Evolutionary conservation across 2,888 invertebrate species (phyloP), one percentile per base, ranked within the genome.

Genomic region (Phorcus lineatus): DNA sequence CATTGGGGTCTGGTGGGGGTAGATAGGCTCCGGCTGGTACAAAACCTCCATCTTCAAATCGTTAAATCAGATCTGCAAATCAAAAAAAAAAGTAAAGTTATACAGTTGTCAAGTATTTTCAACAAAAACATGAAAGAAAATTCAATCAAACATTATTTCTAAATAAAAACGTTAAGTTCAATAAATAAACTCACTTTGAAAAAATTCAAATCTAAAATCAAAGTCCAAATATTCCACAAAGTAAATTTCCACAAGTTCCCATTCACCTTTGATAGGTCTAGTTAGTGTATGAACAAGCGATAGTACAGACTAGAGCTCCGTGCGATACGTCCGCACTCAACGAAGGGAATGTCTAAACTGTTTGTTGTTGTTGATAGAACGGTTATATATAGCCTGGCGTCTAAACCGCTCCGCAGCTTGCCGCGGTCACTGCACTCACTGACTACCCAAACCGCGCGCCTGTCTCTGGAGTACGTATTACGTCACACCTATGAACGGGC

Each of bases 31-130:
- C 22, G 81, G 79, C 13, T 83, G 80, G 54, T 84, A 82, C 47
- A 85, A 36, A 75, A 85, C 84, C 82, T 85, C 85, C 85, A 85
- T 85, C 40, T 47, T 52, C 36, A 74, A 57, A 24, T 57, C 47
- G 47, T 47, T 36, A 22, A 16, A 24, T 47, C 19, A 57, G 75
- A 74, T 66, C 81, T 74, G 52, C 40, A 70, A 74, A 74, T 54
- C 52, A 70, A 31, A 16, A 47, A 77, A 24, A n/a, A 47, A 62
- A 62, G 31, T 47, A 22, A 36, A 11, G 47, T 47, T 9, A 1
- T 22, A 52, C 19, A 40, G 47, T 47, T 47, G 11, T 74, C 7
- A 9, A 47, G 17, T 36, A 47, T 6, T 47, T 47, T 6, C 47
- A 47, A 47, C 36, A 36, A 36, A n/a, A n/a, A n/a, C n/a, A n/a